Percentiles rank a stretch among this genome's conserved stretches.
These are phyloP conservation scores for Euspilapteryx auroguttella DNA, from an alignment of 2,888 invertebrate species.

Conservation along the genomic window DNA sequence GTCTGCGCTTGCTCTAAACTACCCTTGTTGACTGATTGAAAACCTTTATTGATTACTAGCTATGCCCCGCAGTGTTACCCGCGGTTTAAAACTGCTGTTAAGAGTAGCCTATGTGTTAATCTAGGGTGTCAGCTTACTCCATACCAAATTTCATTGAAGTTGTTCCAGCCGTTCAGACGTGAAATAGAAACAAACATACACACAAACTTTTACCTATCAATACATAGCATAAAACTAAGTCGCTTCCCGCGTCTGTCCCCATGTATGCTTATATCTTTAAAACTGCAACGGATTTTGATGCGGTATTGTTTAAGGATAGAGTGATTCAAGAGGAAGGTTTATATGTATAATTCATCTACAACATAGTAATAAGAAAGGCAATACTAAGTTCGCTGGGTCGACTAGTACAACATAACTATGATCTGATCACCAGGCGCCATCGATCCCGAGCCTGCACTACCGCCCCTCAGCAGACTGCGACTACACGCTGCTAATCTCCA, in stretches of 20 bases:
- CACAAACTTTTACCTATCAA: background rate
- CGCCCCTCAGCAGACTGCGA: slow-evolving; percentile 85
- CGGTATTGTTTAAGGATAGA: background rate
- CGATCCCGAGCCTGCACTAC: slow-evolving; percentile 69
- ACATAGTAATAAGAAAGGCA: no score
- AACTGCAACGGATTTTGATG: background rate
- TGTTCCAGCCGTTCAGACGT: background rate
- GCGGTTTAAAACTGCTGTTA: no score
- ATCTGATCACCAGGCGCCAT: slow-evolving; percentile 50
- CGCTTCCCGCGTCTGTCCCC: no score
- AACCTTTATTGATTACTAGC: background rate
- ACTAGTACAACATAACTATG: no score
- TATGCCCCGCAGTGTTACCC: background rate
- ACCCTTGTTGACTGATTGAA: background rate
- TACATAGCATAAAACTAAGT: no score
- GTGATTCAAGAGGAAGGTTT: background rate
- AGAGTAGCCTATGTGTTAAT: no score
- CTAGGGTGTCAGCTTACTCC: background rate
- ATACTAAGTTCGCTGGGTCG: no score
- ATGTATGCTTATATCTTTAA: background rate
- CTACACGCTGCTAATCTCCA: slow-evolving; percentile 84
- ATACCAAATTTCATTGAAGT: background rate
- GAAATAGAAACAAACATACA: background rate
- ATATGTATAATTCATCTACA: no score
- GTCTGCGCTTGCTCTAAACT: no score